A percentile compares a stretch with the other conserved stretches of the same genome.
These are phyloP conservation scores for Thalassaphorura encarpata DNA, from an alignment of 1,140 invertebrate species.

Conservation along the genomic window DNA sequence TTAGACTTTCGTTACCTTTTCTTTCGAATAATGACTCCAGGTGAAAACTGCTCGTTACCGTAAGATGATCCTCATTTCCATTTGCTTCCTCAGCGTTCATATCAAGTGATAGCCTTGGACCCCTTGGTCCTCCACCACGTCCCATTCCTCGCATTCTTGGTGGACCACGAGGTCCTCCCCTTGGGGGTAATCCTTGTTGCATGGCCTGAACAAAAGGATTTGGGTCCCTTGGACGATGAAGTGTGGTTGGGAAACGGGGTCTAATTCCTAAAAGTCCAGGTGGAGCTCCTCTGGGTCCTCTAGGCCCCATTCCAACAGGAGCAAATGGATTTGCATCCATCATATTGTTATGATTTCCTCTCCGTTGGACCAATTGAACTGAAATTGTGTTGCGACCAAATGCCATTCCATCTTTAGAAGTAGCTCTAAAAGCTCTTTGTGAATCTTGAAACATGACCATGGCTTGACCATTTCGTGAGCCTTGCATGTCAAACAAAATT, in stretches of 20 bases:
- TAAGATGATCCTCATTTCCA: neutral
- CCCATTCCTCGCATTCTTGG: neutral
- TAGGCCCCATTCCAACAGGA: neutral
- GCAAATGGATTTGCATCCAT: neutral
- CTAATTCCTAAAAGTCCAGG: constrained; percentile 3
- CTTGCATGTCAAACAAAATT: constrained; percentile 53
- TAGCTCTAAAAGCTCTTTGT: constrained; percentile 57
- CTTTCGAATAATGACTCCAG: constrained; percentile 5
- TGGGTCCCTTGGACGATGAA: constrained; percentile 2
- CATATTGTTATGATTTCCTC: neutral
- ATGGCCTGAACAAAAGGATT: constrained; percentile 29
- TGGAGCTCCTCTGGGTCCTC: neutral
- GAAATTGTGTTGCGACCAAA: constrained; percentile 20
- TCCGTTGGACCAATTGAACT: constrained; percentile 13
- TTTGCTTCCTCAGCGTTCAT: neutral
- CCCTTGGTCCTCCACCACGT: constrained; percentile 6
- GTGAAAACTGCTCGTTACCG: too few relatives aligned
- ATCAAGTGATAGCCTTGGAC: neutral
- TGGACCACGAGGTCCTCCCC: neutral
- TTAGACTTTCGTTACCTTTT: constrained; percentile 10
- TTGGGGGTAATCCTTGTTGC: constrained; percentile 10
- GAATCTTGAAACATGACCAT: constrained; percentile 68
- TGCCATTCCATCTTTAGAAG: constrained; percentile 54
- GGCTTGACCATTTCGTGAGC: constrained; percentile 63
- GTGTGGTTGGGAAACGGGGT: constrained; percentile 9